These are phyloP conservation scores for Ephydatia muelleri DNA, from an alignment of 37 sponge, comb jelly and placozoan species.

Conservation along the genomic window DNA sequence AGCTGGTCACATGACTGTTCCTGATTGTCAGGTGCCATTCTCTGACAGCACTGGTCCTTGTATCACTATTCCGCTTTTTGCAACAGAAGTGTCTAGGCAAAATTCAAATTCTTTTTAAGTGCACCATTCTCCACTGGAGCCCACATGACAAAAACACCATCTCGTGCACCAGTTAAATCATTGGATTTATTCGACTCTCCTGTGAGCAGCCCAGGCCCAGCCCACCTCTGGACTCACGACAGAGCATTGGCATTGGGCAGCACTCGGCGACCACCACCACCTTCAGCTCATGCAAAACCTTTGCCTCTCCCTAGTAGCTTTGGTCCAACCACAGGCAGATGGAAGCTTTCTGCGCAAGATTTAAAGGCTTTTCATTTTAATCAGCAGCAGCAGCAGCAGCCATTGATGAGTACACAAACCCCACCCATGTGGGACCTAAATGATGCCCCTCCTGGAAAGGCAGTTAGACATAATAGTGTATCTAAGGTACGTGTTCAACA, in stretches of 20 bases:
- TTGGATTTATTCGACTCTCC: constrained; percentile 13
- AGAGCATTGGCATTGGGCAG: not conserved
- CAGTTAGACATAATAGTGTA: not conserved
- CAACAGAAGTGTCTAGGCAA: no score
- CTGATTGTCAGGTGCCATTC: not conserved
- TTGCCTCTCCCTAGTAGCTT: not conserved
- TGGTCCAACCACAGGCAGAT: not conserved
- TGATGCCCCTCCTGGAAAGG: not conserved
- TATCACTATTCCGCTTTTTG: no score
- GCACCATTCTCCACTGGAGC: not conserved
- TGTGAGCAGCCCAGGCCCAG: not conserved
- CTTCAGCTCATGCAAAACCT: not conserved
- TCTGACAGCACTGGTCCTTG: not conserved
- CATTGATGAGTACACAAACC: not conserved
- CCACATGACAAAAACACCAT: not conserved
- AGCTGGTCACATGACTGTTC: not conserved
- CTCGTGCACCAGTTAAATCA: constrained; percentile 33
- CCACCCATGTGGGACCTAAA: not conserved
- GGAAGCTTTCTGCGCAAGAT: not conserved
- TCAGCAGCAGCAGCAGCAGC: not conserved
- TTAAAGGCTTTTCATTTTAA: not conserved
- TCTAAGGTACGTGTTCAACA: not conserved
- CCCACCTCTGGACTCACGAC: not conserved
- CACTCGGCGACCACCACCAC: not conserved
- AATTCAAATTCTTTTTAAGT: no score